phyloP scores from a whole-genome alignment of 30 jellyfish, hydroid and myxozoan genomes.

The Pseudorhiza aurosa region DNA sequence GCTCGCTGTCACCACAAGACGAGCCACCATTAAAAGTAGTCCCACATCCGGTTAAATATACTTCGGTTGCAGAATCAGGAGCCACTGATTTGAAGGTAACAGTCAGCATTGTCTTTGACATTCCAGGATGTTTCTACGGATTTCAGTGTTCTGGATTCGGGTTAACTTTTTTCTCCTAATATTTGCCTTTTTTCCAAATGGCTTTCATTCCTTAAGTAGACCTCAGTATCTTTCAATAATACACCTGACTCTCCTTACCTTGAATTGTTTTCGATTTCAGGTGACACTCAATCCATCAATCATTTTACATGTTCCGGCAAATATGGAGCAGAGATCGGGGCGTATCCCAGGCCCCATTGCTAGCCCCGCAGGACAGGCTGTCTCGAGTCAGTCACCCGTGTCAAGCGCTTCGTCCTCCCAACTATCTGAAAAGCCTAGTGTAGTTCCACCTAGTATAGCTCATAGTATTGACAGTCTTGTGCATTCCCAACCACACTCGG shows the following conservation, averaged over 20 bases:
- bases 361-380: slow-evolving; percentile 3
- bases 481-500: slow-evolving; percentile 16
- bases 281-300: slow-evolving; percentile 58
- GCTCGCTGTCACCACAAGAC: slow-evolving; percentile 10
- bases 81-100: slow-evolving; percentile 41
- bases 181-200: too few species aligned
- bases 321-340: slow-evolving; percentile 55
- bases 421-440: slow-evolving; percentile 4
- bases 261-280: slow-evolving; percentile 23
- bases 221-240: too few species aligned
- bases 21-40: slow-evolving; percentile 66
- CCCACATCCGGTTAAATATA: slow-evolving; percentile 52
- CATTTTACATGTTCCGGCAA: slow-evolving; percentile 59
- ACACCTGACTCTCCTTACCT: too few species aligned
- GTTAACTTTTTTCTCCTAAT: too few species aligned
- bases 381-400: slow-evolving; percentile 4
- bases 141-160: too few species aligned
- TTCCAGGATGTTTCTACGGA: too few species aligned
- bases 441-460: slow-evolving; percentile 2
- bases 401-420: slow-evolving; percentile 2
- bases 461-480: slow-evolving; percentile 52
- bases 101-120: neutral
- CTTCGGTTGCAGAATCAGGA: slow-evolving; percentile 17
- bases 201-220: too few species aligned
- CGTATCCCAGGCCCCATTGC: slow-evolving; percentile 45